These are phyloP conservation scores for Nixonia krombeini DNA, from an alignment of 1,140 invertebrate species.

Conservation along the genomic window DNA sequence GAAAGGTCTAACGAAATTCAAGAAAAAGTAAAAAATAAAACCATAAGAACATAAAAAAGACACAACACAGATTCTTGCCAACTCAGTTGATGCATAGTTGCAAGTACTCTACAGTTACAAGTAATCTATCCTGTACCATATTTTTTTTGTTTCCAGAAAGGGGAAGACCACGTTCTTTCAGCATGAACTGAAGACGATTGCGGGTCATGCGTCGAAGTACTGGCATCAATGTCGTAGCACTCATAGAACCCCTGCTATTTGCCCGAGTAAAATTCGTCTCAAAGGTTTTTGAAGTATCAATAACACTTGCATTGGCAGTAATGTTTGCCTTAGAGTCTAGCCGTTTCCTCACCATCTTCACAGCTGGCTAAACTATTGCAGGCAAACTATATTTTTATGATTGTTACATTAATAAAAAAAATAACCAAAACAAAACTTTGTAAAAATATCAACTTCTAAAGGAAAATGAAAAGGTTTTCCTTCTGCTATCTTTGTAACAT, in stretches of 20 bases:
- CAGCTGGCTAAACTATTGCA: conserved; percentile 36
- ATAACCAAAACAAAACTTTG: not conserved
- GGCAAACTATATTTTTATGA: conserved; percentile 34
- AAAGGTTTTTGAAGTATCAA: conserved; percentile 40
- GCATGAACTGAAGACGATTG: conserved; percentile 45
- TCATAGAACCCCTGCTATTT: conserved; percentile 40
- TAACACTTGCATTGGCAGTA: conserved; percentile 22
- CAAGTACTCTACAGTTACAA: conserved; percentile 36
- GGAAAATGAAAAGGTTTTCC: too few relatives aligned
- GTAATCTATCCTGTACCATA: conserved; percentile 46
- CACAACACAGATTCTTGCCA: conserved; percentile 38
- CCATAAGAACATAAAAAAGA: conserved; percentile 11
- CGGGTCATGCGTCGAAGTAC: conserved; percentile 45
- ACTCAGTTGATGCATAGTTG: conserved; percentile 34
- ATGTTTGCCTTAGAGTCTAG: conserved; percentile 32
- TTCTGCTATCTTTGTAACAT: too few relatives aligned
- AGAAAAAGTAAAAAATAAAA: conserved; percentile 24
- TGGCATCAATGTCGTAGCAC: conserved; percentile 43
- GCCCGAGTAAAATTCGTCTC: conserved; percentile 30
- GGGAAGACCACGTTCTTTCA: conserved; percentile 49
- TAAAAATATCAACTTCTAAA: not conserved
- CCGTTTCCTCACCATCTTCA: conserved; percentile 44
- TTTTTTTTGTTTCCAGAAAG: conserved; percentile 43
- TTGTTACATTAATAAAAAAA: conserved; percentile 3
- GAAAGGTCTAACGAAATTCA: conserved; percentile 14